Conservation (phyloP, 2,888 invertebrate genomes). For the Tenthredo distinguenda region DNA sequence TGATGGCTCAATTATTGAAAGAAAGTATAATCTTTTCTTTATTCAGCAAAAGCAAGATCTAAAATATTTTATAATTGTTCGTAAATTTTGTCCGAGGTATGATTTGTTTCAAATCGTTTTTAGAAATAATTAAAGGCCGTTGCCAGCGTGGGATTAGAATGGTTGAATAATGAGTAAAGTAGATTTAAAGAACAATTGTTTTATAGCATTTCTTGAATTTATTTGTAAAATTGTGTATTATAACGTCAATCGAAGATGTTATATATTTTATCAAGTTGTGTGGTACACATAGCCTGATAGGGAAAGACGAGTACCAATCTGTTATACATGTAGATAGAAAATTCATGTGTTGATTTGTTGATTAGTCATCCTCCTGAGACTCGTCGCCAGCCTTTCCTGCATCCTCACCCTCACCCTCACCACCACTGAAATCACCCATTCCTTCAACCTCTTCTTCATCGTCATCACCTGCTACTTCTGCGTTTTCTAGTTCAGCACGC, state of each 20-base stretch:
- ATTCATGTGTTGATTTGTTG: constrained; percentile 55
- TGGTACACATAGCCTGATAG: neutral
- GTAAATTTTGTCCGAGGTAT: too few relatives aligned
- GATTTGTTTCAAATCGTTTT: neutral
- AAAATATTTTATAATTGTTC: neutral
- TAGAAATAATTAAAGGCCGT: neutral
- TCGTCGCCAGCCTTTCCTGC: constrained; percentile 72
- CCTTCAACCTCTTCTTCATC: constrained; percentile 89
- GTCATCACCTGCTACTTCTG: constrained; percentile 95
- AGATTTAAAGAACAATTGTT: neutral
- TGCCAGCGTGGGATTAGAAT: neutral
- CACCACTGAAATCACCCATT: constrained; percentile 79
- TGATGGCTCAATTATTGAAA: neutral
- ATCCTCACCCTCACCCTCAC: constrained; percentile 75
- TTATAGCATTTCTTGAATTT: constrained; percentile 55
- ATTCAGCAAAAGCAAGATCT: neutral
- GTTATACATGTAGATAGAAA: constrained; percentile 15
- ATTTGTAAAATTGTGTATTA: constrained; percentile 62
- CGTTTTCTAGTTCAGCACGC: constrained; percentile 95
- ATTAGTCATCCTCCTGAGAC: constrained; percentile 71
- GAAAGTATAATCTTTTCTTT: neutral
- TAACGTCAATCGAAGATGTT: constrained; percentile 54
- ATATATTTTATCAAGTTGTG: constrained; percentile 6
- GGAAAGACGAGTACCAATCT: constrained; percentile 25
- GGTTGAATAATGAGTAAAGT: neutral